These are phyloP conservation scores for Galendromus occidentalis DNA, from an alignment of 1,140 invertebrate genomes.

Conservation along the genomic window DNA sequence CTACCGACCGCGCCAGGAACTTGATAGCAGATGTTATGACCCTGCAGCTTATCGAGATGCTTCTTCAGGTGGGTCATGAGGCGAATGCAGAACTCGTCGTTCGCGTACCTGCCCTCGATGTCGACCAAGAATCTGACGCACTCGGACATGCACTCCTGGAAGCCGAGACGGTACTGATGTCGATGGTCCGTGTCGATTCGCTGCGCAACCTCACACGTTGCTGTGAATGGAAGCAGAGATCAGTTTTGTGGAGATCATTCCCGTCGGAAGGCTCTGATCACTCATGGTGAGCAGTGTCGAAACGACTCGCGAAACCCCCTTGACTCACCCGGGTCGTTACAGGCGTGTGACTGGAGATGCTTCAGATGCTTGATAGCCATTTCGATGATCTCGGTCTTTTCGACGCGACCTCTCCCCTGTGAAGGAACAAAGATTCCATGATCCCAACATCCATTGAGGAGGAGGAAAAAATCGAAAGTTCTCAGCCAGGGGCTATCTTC, in stretches of 20 bases:
- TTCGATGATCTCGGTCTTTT: conserved; percentile 95
- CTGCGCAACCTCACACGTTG: conserved; percentile 18
- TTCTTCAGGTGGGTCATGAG: conserved; percentile 60
- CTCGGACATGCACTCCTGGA: conserved; percentile 71
- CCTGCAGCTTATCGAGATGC: conserved; percentile 45
- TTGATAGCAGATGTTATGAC: conserved; percentile 12
- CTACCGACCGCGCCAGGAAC: neutral
- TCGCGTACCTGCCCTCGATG: conserved; percentile 50
- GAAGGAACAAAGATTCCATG: neutral
- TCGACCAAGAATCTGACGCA: conserved; percentile 71
- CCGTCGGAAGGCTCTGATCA: too few species aligned
- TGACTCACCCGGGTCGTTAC: conserved; percentile 20
- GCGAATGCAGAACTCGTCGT: conserved; percentile 56
- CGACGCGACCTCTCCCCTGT: conserved; percentile 64
- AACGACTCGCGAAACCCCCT: neutral
- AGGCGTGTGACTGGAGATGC: conserved; percentile 43
- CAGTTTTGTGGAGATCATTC: too few species aligned
- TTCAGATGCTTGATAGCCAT: conserved; percentile 89
- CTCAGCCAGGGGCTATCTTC: too few species aligned
- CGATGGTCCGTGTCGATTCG: conserved; percentile 19
- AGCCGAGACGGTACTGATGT: conserved; percentile 51
- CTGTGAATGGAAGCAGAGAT: conserved; percentile 9
- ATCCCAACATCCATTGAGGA: too few species aligned
- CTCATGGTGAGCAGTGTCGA: too few species aligned
- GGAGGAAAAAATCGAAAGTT: too few species aligned